Evolutionary conservation across 1,140 invertebrate species (phyloP).

Genomic region (Cyphomyrmex costatus): DNA sequence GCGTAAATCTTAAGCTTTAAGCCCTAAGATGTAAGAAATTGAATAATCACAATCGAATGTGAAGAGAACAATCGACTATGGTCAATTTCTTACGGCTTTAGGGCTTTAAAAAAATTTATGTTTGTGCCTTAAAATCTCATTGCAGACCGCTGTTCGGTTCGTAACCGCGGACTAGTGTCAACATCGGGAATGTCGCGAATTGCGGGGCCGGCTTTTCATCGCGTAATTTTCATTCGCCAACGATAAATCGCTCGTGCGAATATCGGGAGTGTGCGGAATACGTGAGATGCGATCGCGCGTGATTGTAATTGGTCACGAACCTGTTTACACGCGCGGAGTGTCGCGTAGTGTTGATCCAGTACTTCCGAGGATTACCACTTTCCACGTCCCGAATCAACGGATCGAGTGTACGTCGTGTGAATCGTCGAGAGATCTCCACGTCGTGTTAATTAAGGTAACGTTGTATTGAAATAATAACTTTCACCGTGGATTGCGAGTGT

Average conservation of each 20-base stretch:
- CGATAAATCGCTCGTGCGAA: background rate
- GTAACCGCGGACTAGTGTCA: background rate
- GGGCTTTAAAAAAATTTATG: too few species aligned
- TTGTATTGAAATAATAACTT: background rate
- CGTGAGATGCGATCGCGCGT: background rate
- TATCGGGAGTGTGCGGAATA: background rate
- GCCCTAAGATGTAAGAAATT: too few species aligned
- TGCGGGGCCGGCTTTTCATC: background rate
- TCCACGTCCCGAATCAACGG: background rate
- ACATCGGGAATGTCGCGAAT: background rate
- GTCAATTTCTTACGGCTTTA: too few species aligned
- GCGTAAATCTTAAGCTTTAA: too few species aligned
- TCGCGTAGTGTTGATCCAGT: conserved; percentile 16
- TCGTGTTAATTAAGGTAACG: background rate
- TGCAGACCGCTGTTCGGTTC: too few species aligned
- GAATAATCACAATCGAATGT: too few species aligned
- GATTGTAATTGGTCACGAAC: background rate
- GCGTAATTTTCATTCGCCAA: background rate
- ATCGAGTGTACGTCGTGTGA: background rate
- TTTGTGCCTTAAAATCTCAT: too few species aligned
- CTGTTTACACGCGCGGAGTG: background rate
- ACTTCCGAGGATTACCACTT: background rate
- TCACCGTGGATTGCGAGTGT: background rate
- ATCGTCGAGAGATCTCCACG: background rate
- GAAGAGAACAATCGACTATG: too few species aligned